Evolutionary conservation across 2,113 vertebrate genomes (phyloP).

Genomic region (Poecilia latipinna): DNA sequence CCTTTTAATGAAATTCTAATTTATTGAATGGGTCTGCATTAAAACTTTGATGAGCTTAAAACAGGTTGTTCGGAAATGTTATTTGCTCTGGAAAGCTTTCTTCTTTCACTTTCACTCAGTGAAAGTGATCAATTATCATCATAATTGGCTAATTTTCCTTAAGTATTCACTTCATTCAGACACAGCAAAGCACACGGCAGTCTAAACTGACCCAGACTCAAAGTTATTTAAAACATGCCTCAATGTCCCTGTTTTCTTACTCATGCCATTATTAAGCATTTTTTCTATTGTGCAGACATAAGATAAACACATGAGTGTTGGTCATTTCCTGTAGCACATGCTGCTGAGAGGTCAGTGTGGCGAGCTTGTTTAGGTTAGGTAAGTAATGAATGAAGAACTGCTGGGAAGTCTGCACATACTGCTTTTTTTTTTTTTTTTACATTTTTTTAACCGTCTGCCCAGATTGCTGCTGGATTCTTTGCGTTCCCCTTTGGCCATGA

Average conservation of each 20-base stretch:
- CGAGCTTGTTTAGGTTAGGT: constrained; percentile 24
- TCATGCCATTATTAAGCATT: background rate
- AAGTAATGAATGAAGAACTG: constrained; percentile 37
- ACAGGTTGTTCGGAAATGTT: background rate
- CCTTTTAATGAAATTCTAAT: too few species aligned
- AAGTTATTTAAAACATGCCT: background rate
- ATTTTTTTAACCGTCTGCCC: constrained; percentile 30
- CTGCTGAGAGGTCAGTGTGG: constrained; percentile 13
- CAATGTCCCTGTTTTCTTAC: constrained; percentile 6
- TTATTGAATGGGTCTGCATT: too few species aligned
- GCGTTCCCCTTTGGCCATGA: constrained; percentile 59
- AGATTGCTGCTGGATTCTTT: constrained; percentile 66
- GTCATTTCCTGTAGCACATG: constrained; percentile 45
- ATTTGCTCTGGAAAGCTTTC: too few species aligned
- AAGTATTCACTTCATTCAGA: background rate
- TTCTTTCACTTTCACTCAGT: background rate
- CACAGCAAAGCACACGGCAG: background rate
- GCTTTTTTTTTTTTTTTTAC: constrained; percentile 43
- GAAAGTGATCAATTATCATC: background rate
- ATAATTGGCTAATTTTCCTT: background rate
- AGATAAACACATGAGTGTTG: constrained; percentile 4
- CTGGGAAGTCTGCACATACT: constrained; percentile 24
- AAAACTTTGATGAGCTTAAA: background rate
- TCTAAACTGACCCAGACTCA: background rate
- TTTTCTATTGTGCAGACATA: constrained; percentile 20